phyloP scores from a whole-genome alignment of 2,797 vertebrate species.

The Hozukius guyotensis region DNA sequence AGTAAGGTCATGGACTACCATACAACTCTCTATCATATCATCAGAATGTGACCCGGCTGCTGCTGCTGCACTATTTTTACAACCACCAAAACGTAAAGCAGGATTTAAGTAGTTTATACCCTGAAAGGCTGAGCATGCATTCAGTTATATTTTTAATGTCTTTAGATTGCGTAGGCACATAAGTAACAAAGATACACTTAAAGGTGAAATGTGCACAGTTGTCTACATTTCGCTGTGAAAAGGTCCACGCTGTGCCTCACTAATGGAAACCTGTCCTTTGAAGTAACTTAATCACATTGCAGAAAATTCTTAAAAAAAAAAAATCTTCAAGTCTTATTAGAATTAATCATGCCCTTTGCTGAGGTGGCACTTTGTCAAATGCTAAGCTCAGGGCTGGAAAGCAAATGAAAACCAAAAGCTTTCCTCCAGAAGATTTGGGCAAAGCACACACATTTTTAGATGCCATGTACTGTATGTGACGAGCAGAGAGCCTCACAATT shows the following conservation, averaged over 20 bases:
- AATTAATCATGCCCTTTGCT: constrained; percentile 63
- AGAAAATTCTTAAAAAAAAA: not conserved
- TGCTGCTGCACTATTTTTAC: not conserved
- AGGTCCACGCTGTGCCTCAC: not conserved
- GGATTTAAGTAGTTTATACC: not conserved
- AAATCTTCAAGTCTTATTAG: constrained; percentile 26
- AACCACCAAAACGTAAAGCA: not conserved
- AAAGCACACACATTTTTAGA: constrained; percentile 32
- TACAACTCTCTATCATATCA: not conserved
- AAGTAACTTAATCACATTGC: constrained; percentile 45
- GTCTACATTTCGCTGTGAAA: constrained; percentile 3
- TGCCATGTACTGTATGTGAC: constrained; percentile 11
- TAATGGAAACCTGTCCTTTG: constrained; percentile 46
- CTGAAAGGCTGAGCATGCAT: not conserved
- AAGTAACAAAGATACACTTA: not conserved
- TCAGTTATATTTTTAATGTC: not conserved
- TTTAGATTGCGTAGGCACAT: not conserved
- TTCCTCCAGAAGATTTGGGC: constrained; percentile 31
- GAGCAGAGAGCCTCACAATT: constrained; percentile 44
- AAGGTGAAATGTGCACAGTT: not conserved
- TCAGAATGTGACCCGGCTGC: not conserved
- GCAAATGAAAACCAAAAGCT: constrained; percentile 49
- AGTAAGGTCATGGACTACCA: constrained; percentile 2
- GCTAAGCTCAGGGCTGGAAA: constrained; percentile 44
- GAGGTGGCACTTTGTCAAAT: constrained; percentile 56